phyloP scores from a whole-genome alignment of 2,797 vertebrate species.

The Clarias pachynema region DNA sequence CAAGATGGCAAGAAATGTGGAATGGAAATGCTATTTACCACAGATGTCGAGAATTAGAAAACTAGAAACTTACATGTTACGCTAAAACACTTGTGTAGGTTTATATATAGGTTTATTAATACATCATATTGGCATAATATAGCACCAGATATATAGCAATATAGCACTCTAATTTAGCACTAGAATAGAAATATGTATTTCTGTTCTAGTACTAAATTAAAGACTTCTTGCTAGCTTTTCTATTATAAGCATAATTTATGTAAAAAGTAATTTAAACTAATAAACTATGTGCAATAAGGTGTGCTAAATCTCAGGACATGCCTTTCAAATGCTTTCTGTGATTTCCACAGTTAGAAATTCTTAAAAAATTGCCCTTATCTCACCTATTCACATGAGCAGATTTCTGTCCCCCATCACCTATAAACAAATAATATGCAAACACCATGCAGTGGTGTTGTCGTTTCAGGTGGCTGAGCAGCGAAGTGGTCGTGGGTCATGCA shows the following conservation, averaged over 20 bases:
- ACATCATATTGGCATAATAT: background rate
- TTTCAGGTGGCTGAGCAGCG: conserved; percentile 55
- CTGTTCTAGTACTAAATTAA: conserved; percentile 5
- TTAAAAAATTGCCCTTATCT: conserved; percentile 1
- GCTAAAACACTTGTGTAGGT: background rate
- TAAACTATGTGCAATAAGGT: background rate
- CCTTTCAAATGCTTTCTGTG: background rate
- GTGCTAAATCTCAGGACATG: background rate
- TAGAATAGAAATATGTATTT: background rate
- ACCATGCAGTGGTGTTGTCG: conserved; percentile 47
- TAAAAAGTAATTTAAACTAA: background rate
- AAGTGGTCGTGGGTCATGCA: conserved; percentile 51
- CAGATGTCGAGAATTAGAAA: background rate
- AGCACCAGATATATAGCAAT: too few relatives aligned
- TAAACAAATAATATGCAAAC: conserved; percentile 58
- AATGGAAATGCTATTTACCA: background rate
- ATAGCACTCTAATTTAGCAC: too few relatives aligned
- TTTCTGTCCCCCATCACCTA: conserved; percentile 45
- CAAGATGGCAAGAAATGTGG: background rate
- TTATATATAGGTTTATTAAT: background rate
- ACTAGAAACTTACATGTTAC: background rate
- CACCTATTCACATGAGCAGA: conserved; percentile 32
- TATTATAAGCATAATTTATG: background rate
- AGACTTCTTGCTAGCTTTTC: background rate
- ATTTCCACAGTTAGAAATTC: background rate